phyloP scores from a whole-genome alignment of 2,113 vertebrate genomes.

The Chloropsis cyanopogon region DNA sequence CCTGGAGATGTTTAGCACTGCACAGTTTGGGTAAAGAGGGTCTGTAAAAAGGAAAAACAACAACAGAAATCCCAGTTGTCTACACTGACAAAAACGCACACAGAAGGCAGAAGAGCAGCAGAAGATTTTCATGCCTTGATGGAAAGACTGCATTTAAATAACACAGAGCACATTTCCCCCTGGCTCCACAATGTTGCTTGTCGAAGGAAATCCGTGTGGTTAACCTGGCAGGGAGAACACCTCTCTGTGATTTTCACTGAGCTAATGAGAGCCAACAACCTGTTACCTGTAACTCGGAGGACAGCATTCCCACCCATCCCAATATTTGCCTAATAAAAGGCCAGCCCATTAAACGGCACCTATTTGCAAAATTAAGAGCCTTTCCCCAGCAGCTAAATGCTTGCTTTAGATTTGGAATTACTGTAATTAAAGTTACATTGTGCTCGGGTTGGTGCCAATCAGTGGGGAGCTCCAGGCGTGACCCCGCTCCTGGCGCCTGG shows the following conservation, averaged over 20 bases:
- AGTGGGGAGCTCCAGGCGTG: constrained; percentile 52
- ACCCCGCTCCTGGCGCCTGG: constrained; percentile 48
- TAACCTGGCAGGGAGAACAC: background rate
- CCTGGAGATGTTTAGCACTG: background rate
- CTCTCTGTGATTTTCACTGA: background rate
- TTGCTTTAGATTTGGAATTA: constrained; percentile 66
- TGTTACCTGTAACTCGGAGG: constrained; percentile 41
- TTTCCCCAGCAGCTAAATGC: constrained; percentile 64
- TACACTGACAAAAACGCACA: background rate
- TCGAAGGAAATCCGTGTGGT: constrained; percentile 19
- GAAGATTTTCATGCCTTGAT: constrained; percentile 3
- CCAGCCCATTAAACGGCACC: constrained; percentile 46
- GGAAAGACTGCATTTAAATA: constrained; percentile 24
- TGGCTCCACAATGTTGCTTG: background rate
- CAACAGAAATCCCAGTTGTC: background rate
- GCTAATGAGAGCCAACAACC: constrained; percentile 32
- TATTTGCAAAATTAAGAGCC: constrained; percentile 70
- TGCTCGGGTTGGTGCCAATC: constrained; percentile 73
- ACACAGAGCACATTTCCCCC: background rate
- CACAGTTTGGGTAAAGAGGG: background rate
- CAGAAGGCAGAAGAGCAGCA: background rate
- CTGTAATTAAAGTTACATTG: constrained; percentile 75
- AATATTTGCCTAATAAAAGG: constrained; percentile 71
- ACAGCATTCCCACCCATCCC: constrained; percentile 24
- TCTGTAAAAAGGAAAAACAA: background rate